Conservation (phyloP, 2,113 vertebrate species). For the Calidris pugnax region DNA sequence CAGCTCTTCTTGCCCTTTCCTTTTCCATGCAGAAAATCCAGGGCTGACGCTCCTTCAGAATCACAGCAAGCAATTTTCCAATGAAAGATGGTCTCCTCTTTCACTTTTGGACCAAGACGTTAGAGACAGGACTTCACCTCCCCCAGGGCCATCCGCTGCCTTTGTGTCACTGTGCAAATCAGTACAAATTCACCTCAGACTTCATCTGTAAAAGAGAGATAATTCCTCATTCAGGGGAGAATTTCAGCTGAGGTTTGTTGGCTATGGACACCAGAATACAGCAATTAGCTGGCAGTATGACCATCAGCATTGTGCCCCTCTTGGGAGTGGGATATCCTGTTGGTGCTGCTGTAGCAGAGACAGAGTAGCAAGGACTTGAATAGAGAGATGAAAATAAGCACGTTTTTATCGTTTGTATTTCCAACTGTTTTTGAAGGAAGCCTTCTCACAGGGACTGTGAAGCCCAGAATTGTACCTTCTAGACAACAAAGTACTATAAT, state of each 20-base stretch:
- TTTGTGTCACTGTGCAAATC: neutral
- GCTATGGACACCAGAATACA: neutral
- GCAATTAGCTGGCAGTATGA: neutral
- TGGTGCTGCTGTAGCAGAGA: neutral
- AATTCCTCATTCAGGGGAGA: neutral
- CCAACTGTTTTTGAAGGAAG: neutral
- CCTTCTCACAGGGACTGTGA: neutral
- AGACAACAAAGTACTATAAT: neutral
- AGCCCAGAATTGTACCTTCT: neutral
- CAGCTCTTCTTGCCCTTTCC: neutral
- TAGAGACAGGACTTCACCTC: neutral
- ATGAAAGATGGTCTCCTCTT: neutral
- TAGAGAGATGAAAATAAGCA: neutral
- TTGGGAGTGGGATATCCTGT: neutral
- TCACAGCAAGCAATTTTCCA: neutral
- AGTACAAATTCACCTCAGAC: neutral
- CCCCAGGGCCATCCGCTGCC: neutral
- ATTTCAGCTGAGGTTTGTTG: neutral
- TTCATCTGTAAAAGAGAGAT: neutral
- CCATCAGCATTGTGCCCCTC: rapidly evolving
- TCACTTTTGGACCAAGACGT: neutral
- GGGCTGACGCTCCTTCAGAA: neutral
- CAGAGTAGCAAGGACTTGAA: neutral
- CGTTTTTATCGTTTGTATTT: neutral
- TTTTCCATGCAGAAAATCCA: neutral